Conservation (phyloP, 2,113 vertebrate genomes). For the Rhea pennata region DNA sequence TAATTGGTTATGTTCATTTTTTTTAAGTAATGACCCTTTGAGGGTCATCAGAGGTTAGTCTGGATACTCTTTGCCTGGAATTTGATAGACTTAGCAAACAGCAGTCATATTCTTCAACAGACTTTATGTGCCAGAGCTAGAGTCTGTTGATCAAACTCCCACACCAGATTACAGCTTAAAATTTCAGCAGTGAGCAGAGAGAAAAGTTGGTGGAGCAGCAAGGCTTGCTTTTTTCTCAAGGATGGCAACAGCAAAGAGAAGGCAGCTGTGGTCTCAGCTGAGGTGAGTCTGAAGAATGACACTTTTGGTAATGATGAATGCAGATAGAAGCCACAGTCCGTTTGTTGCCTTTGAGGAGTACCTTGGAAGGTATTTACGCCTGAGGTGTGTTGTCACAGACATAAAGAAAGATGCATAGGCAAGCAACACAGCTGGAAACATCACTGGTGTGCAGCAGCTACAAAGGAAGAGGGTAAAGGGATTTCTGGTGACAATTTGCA, state of each 20-base stretch:
- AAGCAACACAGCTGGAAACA: neutral
- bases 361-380: neutral
- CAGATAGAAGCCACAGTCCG: neutral
- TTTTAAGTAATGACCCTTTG: slow-evolving; percentile 12
- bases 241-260: neutral
- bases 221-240: neutral
- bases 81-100: neutral
- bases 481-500: accelerated
- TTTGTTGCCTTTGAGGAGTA: neutral
- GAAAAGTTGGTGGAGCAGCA: neutral
- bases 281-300: neutral
- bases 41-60: neutral
- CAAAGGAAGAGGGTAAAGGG: neutral
- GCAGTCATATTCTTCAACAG: neutral
- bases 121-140: neutral
- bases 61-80: neutral
- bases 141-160: neutral
- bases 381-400: accelerated
- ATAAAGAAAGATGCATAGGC: neutral
- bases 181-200: neutral
- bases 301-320: accelerated
- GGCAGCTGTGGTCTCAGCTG: accelerated
- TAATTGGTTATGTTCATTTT: neutral
- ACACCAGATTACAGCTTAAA: neutral
- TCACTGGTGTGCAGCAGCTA: neutral